Evolutionary conservation across 1,140 invertebrate genomes (phyloP), one percentile per base, ranked within the genome.

Genomic region (Leptinotarsa lineolata): DNA sequence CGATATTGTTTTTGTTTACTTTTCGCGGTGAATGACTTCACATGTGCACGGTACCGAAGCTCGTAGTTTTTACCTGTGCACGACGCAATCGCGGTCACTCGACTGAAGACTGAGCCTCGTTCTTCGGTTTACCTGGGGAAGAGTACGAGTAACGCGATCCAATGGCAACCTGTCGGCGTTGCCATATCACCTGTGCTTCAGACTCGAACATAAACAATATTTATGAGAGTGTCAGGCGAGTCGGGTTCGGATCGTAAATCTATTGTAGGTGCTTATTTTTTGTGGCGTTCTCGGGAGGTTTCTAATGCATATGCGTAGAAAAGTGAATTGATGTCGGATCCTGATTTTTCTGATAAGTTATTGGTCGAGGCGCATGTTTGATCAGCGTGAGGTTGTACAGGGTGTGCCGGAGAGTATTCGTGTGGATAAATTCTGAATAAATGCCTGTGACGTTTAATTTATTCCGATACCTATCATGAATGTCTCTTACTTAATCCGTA

Each of bases 221-320:
- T 83, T 83, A 83, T 82, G 81, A 79, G 71, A 73, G 77, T 80
- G 81, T 82, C 81, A 83, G 77, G 74, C 77, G 78, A 76, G 74
- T 78, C 78, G 66, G 80, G 74, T 81, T 81, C 76, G 74, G 74
- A 68, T 83, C 81, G 78, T 83, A 83, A 83, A 83, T 83, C 81
- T 81, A 80, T 81, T 80, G 77, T 77, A 66, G 74, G 78, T 69
- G 24, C 73, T 67, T 77, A 77, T 80, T 79, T 78, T 77, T 76
- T 72, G 70, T 61, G 18, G 44, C 18, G 44, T 71, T 71, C 60
- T 71, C 58, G 54, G 58, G 60, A 71, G 44, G 69, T 46, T 54
- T 71, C 69, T 71, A 71, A 71, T 63, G 60, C 69, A 63, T 63
- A 61, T 71, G 58, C 60, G 67, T 54, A 58, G 44, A 68, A 54